Percentiles rank a stretch among this genome's conserved stretches.
These are phyloP conservation scores for Agrotis puta DNA, from an alignment of 2,888 invertebrate genomes.

Conservation along the genomic window DNA sequence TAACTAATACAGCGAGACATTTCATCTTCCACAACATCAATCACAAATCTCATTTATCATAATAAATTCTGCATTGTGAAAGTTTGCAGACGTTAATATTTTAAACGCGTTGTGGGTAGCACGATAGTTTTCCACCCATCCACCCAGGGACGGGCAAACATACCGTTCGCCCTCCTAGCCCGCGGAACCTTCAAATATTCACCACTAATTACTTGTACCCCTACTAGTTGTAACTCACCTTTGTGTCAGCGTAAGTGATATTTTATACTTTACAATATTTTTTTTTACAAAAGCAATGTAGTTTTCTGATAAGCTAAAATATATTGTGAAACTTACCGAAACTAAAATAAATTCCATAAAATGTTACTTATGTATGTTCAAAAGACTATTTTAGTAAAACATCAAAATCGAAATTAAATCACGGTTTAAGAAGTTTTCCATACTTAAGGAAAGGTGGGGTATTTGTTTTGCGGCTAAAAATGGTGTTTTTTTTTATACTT, in stretches of 20 bases:
- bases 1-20: not conserved
- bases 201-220: slow-evolving; percentile 61
- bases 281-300: too few relatives aligned
- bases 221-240: slow-evolving; percentile 30
- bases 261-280: not conserved
- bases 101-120: slow-evolving; percentile 25
- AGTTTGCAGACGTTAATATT: slow-evolving; percentile 31
- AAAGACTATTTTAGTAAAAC: too few relatives aligned
- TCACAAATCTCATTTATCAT: slow-evolving; percentile 27
- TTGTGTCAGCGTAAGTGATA: not conserved
- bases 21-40: not conserved
- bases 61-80: slow-evolving; percentile 16
- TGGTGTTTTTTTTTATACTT: too few relatives aligned
- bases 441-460: too few relatives aligned
- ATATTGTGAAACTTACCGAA: too few relatives aligned
- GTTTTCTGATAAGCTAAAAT: too few relatives aligned
- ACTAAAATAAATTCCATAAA: too few relatives aligned
- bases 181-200: slow-evolving; percentile 66
- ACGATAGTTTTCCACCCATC: slow-evolving; percentile 26
- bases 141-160: slow-evolving; percentile 39
- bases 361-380: too few relatives aligned
- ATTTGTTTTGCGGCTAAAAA: too few relatives aligned
- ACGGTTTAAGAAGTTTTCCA: too few relatives aligned
- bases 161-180: slow-evolving; percentile 47
- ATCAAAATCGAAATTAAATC: too few relatives aligned